A percentile compares a stretch with the other conserved stretches of the same genome.
These are phyloP conservation scores for Diaperis boleti DNA, from an alignment of 2,888 invertebrate species.

Conservation along the genomic window DNA sequence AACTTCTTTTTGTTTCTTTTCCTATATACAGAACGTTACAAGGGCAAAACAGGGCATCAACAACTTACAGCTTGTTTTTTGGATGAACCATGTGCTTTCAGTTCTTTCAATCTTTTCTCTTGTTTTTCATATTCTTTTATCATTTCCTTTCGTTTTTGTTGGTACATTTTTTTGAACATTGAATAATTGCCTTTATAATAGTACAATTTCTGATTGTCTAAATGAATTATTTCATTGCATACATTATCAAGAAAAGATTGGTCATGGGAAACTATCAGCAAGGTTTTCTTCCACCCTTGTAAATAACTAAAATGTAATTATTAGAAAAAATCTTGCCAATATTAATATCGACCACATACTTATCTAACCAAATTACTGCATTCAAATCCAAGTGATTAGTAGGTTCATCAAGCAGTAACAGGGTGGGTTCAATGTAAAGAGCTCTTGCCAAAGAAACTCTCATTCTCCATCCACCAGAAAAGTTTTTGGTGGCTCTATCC, in stretches of 20 bases:
- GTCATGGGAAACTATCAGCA: slow-evolving; percentile 99
- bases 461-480: slow-evolving; percentile 99
- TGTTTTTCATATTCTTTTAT: slow-evolving; percentile 98
- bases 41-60: not conserved
- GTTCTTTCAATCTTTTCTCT: slow-evolving; percentile 93
- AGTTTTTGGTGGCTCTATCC: slow-evolving; percentile 88
- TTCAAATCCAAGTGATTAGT: slow-evolving; percentile 99
- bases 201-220: slow-evolving; percentile 93
- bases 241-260: slow-evolving; percentile 99
- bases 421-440: slow-evolving; percentile 95
- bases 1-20: slow-evolving; percentile 93
- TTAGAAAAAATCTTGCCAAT: not conserved
- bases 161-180: slow-evolving; percentile 99
- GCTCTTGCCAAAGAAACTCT: slow-evolving; percentile 97
- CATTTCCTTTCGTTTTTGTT: slow-evolving; percentile 95
- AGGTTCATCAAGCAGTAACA: slow-evolving; percentile 98
- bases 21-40: slow-evolving; percentile 64
- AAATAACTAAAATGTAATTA: slow-evolving; percentile 80
- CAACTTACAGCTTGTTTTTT: slow-evolving; percentile 86
- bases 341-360: slow-evolving; percentile 70
- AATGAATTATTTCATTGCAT: slow-evolving; percentile 98
- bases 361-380: slow-evolving; percentile 99
- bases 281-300: slow-evolving; percentile 98
- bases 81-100: slow-evolving; percentile 95
- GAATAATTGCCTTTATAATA: slow-evolving; percentile 99